A percentile compares a stretch with the other conserved stretches of the same genome.
phyloP scores from a whole-genome alignment of 2,888 invertebrate genomes.

The Exocentrus adspersus region DNA sequence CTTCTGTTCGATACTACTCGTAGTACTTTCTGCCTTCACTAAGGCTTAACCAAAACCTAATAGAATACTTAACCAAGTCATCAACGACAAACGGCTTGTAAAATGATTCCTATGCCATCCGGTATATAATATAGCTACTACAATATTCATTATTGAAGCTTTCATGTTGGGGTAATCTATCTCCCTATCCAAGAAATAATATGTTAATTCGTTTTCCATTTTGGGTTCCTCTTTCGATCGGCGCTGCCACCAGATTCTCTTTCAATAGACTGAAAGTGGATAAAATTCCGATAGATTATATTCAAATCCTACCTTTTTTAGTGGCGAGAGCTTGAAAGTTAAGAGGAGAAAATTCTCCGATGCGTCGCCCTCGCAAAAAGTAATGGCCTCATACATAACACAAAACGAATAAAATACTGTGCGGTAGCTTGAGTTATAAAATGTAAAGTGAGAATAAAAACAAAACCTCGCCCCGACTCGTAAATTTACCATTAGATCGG shows the following conservation, averaged over 20 bases:
- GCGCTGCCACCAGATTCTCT: not conserved
- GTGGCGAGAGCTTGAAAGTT: not conserved
- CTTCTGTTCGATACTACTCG: too few relatives aligned
- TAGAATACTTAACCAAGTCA: too few relatives aligned
- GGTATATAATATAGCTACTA: too few relatives aligned
- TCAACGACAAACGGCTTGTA: too few relatives aligned
- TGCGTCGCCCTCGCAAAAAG: not conserved
- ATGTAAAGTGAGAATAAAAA: conserved; percentile 17
- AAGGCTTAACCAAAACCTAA: too few relatives aligned
- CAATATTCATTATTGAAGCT: too few relatives aligned
- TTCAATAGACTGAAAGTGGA: not conserved
- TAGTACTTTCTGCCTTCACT: too few relatives aligned
- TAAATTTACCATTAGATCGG: conserved; percentile 8
- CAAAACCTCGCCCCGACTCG: conserved; percentile 10
- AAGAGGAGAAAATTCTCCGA: not conserved
- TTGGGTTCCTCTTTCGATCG: too few relatives aligned
- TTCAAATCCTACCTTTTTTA: not conserved
- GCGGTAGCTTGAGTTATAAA: conserved; percentile 9
- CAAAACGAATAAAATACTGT: not conserved
- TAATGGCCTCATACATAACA: conserved; percentile 17
- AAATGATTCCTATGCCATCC: too few relatives aligned
- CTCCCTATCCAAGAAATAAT: too few relatives aligned
- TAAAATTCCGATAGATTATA: not conserved
- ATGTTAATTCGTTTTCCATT: too few relatives aligned
- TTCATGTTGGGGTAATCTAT: too few relatives aligned